These are phyloP conservation scores for Gobionotothen gibberifrons DNA, from an alignment of 2,797 vertebrate species.

Conservation along the genomic window DNA sequence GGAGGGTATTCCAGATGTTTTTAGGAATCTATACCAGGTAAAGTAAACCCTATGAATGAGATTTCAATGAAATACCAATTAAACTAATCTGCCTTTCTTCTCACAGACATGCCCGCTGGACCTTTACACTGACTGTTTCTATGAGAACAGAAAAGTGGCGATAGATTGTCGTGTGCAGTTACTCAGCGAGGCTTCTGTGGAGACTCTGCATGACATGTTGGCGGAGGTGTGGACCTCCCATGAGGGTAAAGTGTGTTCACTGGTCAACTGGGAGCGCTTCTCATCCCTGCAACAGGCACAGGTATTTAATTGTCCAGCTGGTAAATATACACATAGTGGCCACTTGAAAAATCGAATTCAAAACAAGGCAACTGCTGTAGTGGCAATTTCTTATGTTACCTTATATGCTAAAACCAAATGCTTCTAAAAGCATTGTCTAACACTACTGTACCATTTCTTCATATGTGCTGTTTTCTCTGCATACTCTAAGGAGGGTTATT, in stretches of 20 bases:
- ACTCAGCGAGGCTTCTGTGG: constrained; percentile 80
- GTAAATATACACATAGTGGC: not conserved
- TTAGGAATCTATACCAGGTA: constrained; percentile 95
- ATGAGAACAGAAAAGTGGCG: constrained; percentile 85
- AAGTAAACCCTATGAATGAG: not conserved
- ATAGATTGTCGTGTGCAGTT: constrained; percentile 86
- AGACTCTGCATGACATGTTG: constrained; percentile 83
- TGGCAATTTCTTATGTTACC: too few relatives aligned
- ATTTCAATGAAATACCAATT: not conserved
- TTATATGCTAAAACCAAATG: too few relatives aligned
- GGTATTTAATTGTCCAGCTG: constrained; percentile 63
- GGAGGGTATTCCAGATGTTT: constrained; percentile 91
- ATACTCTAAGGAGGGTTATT: too few relatives aligned
- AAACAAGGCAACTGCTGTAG: not conserved
- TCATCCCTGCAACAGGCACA: constrained; percentile 84
- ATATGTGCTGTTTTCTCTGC: too few relatives aligned
- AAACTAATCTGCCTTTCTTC: not conserved
- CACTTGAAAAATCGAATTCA: not conserved
- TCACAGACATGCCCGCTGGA: constrained; percentile 90
- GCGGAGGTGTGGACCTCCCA: constrained; percentile 86
- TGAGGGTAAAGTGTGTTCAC: constrained; percentile 80
- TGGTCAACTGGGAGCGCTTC: constrained; percentile 93
- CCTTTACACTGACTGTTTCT: constrained; percentile 94
- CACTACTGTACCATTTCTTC: too few relatives aligned
- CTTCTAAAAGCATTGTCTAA: too few relatives aligned